These are phyloP conservation scores for Falco novaeseelandiae DNA, from an alignment of 2,797 vertebrate genomes.

Conservation along the genomic window DNA sequence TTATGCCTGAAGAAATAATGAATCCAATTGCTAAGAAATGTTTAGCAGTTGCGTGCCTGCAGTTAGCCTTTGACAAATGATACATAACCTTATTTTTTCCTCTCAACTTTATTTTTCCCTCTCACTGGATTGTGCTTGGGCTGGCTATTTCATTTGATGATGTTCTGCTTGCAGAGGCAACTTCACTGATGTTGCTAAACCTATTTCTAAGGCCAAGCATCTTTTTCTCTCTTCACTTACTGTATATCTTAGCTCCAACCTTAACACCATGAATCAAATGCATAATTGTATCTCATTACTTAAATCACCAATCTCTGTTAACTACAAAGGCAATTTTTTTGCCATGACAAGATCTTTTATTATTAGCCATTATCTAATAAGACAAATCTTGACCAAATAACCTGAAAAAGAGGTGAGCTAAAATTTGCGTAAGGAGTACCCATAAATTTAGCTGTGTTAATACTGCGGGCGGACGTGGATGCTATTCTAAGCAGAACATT, in stretches of 20 bases:
- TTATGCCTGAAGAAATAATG: not conserved
- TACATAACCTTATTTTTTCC: not conserved
- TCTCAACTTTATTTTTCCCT: not conserved
- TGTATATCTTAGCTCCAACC: not conserved
- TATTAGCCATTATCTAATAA: conserved; percentile 30
- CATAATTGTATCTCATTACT: conserved; percentile 25
- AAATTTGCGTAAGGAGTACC: not conserved
- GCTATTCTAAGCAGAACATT: not conserved
- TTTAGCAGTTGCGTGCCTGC: not conserved
- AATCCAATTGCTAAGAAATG: not conserved
- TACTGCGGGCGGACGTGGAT: not conserved
- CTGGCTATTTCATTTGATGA: not conserved
- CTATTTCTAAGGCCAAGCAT: not conserved
- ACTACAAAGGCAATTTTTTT: not conserved
- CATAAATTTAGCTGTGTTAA: conserved; percentile 11
- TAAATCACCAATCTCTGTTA: not conserved
- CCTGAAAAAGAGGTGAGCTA: not conserved
- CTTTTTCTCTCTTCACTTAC: not conserved
- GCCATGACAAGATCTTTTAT: not conserved
- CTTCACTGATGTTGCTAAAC: not conserved
- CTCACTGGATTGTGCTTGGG: not conserved
- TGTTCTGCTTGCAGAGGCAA: not conserved
- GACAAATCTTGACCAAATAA: conserved; percentile 41
- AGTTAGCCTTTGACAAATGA: not conserved
- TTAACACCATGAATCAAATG: not conserved